Conservation (phyloP, 2,888 invertebrate genomes). For the Andrena bicolor region DNA sequence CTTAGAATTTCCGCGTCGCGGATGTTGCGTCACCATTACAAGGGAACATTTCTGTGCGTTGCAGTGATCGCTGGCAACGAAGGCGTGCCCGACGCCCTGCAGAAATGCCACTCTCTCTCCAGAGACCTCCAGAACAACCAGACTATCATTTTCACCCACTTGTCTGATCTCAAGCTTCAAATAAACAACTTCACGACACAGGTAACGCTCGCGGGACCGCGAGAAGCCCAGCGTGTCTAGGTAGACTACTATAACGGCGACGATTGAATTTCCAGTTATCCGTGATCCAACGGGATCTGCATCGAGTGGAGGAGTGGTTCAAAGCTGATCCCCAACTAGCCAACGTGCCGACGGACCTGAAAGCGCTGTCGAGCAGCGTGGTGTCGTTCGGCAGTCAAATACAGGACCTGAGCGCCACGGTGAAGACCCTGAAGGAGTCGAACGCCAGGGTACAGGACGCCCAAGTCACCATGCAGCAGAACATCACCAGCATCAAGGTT, state of each 20-base stretch:
- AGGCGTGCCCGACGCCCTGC: conserved; percentile 89
- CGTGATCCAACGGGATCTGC: conserved; percentile 85
- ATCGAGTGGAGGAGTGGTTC: conserved; percentile 87
- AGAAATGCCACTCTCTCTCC: conserved; percentile 90
- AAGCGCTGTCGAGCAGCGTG: conserved; percentile 87
- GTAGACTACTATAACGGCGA: not conserved
- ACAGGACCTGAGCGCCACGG: conserved; percentile 83
- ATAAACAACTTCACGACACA: conserved; percentile 86
- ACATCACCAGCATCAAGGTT: conserved; percentile 81
- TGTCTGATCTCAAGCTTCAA: conserved; percentile 87
- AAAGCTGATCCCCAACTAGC: conserved; percentile 87
- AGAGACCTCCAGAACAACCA: conserved; percentile 90
- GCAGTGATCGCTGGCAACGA: conserved; percentile 88
- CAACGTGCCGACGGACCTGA: conserved; percentile 87
- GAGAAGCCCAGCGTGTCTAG: no score
- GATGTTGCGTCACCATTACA: no score
- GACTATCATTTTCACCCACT: conserved; percentile 87
- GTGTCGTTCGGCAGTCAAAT: conserved; percentile 88
- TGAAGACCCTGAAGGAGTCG: conserved; percentile 81
- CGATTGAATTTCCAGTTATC: conserved; percentile 82
- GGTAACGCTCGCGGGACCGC: conserved; percentile 75
- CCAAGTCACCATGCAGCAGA: conserved; percentile 78
- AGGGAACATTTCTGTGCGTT: conserved; percentile 84
- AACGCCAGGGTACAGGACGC: conserved; percentile 79
- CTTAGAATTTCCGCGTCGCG: no score